These are phyloP conservation scores for Bucorvus abyssinicus DNA, from an alignment of 2,797 vertebrate genomes.

Conservation along the genomic window DNA sequence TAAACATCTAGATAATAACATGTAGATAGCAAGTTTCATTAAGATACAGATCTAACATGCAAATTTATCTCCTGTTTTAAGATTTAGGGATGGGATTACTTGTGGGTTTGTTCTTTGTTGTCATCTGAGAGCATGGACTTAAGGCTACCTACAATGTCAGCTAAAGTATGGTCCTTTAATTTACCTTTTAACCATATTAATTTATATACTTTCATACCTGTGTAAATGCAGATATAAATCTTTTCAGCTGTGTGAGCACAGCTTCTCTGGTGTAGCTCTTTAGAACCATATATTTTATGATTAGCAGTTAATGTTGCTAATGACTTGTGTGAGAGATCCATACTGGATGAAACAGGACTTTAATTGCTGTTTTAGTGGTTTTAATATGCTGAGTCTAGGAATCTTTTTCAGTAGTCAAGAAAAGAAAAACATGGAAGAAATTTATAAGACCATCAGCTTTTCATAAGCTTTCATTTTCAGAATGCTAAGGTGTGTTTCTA, in stretches of 20 bases:
- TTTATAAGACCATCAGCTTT: constrained; percentile 31
- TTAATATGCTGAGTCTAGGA: constrained; percentile 39
- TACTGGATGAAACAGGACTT: constrained; percentile 38
- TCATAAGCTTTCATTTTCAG: constrained; percentile 20
- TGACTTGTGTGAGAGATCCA: not conserved
- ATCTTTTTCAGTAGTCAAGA: constrained; percentile 21
- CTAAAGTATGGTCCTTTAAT: not conserved
- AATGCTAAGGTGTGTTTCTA: constrained; percentile 2
- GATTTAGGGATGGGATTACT: not conserved
- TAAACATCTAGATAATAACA: not conserved
- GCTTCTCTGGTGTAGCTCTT: not conserved
- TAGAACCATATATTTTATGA: constrained; percentile 5
- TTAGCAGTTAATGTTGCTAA: constrained; percentile 24
- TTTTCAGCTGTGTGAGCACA: not conserved
- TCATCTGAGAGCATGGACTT: not conserved
- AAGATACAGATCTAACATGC: not conserved
- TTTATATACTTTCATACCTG: not conserved
- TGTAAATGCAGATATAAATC: constrained; percentile 3
- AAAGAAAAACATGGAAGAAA: constrained; percentile 49
- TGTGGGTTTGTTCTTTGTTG: not conserved
- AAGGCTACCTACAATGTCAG: not conserved
- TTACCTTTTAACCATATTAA: not conserved
- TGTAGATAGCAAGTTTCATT: not conserved
- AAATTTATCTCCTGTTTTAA: not conserved
- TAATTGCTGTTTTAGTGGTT: not conserved